phyloP scores from a whole-genome alignment of 1,140 invertebrate genomes.

The Zaprionus capensis region DNA sequence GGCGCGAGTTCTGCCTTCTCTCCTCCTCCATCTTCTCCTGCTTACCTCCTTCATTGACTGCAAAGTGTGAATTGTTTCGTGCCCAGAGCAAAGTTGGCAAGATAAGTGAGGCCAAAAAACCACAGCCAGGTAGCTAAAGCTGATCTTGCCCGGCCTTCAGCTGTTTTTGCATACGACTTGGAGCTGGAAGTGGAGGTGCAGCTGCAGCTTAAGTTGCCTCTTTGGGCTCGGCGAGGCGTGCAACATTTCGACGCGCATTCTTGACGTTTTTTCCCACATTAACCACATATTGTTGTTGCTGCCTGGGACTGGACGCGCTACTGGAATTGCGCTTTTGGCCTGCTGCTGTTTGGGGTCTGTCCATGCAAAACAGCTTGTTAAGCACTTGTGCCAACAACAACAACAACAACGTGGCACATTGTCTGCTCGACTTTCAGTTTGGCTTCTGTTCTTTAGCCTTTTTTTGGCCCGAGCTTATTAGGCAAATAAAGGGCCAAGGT shows the following conservation, averaged over 20 bases:
- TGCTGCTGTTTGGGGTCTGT: slow-evolving; percentile 23
- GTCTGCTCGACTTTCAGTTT: slow-evolving; percentile 68
- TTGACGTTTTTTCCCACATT: slow-evolving; percentile 84
- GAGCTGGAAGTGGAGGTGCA: slow-evolving; percentile 1
- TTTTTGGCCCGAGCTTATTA: slow-evolving; percentile 58
- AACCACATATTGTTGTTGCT: slow-evolving; percentile 67
- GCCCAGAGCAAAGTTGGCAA: slow-evolving; percentile 65
- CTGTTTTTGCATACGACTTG: slow-evolving; percentile 71
- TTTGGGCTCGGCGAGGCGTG: slow-evolving; percentile 39
- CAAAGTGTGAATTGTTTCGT: slow-evolving; percentile 82
- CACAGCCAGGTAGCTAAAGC: slow-evolving; percentile 18
- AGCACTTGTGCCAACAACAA: slow-evolving; percentile 69
- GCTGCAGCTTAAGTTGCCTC: not conserved
- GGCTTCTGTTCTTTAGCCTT: slow-evolving; percentile 20
- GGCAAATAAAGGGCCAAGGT: slow-evolving; percentile 58
- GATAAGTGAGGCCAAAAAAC: slow-evolving; percentile 51
- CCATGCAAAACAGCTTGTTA: slow-evolving; percentile 83
- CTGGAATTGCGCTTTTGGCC: slow-evolving; percentile 2
- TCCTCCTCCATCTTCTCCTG: not conserved
- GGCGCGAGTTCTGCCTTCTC: not conserved
- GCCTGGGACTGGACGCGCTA: slow-evolving; percentile 43
- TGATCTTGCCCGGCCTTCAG: slow-evolving; percentile 41
- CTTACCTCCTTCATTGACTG: not conserved
- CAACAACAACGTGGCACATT: slow-evolving; percentile 50
- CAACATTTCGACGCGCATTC: slow-evolving; percentile 72